Conservation (phyloP, 2,797 vertebrate genomes). For the Helicolenus hilgendorfi region DNA sequence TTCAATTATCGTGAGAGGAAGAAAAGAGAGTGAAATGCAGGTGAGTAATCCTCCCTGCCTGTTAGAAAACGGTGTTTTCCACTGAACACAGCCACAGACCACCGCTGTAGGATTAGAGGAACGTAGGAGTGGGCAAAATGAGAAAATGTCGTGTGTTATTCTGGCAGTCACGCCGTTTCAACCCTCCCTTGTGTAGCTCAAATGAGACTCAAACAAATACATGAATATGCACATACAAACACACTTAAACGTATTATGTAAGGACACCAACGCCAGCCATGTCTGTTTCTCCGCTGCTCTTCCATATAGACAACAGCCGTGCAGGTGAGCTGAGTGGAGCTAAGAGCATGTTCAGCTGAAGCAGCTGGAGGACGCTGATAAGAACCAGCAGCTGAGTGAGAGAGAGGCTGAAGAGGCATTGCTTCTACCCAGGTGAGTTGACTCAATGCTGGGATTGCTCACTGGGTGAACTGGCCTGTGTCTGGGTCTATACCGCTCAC, state of each 20-base stretch:
- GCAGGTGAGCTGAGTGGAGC: background rate
- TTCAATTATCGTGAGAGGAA: slow-evolving; percentile 58
- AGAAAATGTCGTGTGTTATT: slow-evolving; percentile 55
- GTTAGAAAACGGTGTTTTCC: background rate
- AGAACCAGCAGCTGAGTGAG: slow-evolving; percentile 13
- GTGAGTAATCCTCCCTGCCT: slow-evolving; percentile 46
- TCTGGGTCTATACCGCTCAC: background rate
- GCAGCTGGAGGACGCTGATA: slow-evolving; percentile 42
- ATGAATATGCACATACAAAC: background rate
- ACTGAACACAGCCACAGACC: slow-evolving; percentile 3
- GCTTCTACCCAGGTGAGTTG: background rate
- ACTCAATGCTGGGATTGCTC: background rate
- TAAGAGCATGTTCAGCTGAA: background rate
- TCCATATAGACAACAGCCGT: background rate
- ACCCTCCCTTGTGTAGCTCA: slow-evolving; percentile 2
- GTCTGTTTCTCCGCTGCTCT: background rate
- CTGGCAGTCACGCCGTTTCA: slow-evolving; percentile 48
- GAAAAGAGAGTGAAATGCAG: slow-evolving; percentile 25
- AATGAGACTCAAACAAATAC: slow-evolving; percentile 9
- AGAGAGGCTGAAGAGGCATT: background rate
- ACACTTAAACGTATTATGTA: background rate
- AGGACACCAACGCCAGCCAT: background rate
- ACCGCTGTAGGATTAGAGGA: slow-evolving; percentile 42
- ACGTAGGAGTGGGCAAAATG: slow-evolving; percentile 30
- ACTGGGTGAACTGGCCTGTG: background rate